Percentiles rank a stretch among this genome's conserved stretches.
phyloP scores from a whole-genome alignment of 2,113 vertebrate genomes.

The Nerophis ophidion region DNA sequence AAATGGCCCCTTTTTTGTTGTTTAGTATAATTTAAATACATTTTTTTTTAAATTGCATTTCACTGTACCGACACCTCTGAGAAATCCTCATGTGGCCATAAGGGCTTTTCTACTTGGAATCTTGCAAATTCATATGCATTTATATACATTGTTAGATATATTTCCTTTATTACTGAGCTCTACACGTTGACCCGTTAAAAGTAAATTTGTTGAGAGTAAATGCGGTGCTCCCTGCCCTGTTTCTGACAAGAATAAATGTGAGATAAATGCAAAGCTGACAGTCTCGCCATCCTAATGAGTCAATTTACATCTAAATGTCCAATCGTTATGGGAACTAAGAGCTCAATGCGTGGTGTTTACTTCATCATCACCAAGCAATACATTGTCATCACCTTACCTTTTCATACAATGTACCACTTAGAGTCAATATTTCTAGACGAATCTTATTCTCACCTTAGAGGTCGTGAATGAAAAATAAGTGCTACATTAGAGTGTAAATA shows the following conservation, averaged over 20 bases:
- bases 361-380: slow-evolving; percentile 1
- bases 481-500: slow-evolving; percentile 25
- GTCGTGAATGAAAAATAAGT: slow-evolving; percentile 16
- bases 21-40: no score
- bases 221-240: background rate
- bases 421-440: background rate
- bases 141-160: no score
- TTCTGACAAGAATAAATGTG: slow-evolving; percentile 43
- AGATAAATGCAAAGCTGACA: slow-evolving; percentile 47
- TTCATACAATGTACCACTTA: background rate
- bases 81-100: no score
- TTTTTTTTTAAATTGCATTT: no score
- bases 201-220: slow-evolving; percentile 2
- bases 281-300: slow-evolving; percentile 41
- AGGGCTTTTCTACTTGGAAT: no score
- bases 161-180: background rate
- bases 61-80: no score
- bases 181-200: background rate
- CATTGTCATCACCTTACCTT: background rate
- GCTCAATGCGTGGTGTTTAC: slow-evolving; percentile 7
- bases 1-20: no score
- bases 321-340: slow-evolving; percentile 50
- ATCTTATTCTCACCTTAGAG: background rate
- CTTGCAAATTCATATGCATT: no score
- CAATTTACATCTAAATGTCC: slow-evolving; percentile 60